A percentile compares a stretch with the other conserved stretches of the same genome.
phyloP scores from a whole-genome alignment of 1,140 invertebrate species.

The Calephelis nemesis region DNA sequence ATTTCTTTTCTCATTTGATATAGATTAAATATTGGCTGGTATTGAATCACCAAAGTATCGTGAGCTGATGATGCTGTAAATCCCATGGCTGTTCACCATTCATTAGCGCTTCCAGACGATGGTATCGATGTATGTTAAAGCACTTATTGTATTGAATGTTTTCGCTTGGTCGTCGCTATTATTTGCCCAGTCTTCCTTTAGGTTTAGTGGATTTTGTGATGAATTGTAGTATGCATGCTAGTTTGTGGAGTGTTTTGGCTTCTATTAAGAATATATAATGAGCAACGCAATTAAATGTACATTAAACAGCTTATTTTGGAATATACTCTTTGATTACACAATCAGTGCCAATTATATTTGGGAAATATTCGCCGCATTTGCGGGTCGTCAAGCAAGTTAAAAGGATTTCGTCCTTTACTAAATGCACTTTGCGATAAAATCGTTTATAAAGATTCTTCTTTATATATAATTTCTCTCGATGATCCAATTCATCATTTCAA shows the following conservation, averaged over 20 bases:
- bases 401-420: no score
- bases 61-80: not conserved
- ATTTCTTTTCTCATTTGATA: not conserved
- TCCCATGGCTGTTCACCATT: not conserved
- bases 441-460: no score
- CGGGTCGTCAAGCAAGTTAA: not conserved
- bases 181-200: conserved; percentile 56
- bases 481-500: no score
- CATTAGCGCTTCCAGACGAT: conserved; percentile 34
- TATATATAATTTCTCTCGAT: no score
- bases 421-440: no score
- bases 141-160: conserved; percentile 38
- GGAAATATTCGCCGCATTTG: not conserved
- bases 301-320: conserved; percentile 11
- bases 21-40: not conserved
- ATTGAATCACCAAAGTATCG: not conserved
- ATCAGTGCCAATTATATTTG: not conserved
- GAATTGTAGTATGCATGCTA: conserved; percentile 31
- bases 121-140: conserved; percentile 27
- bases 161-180: conserved; percentile 54
- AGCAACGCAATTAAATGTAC: conserved; percentile 13
- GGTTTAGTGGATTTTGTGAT: conserved; percentile 32
- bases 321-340: not conserved
- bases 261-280: conserved; percentile 46
- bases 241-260: conserved; percentile 58